Conservation (phyloP, 2,113 vertebrate genomes). For the Eptatretus burgeri region DNA sequence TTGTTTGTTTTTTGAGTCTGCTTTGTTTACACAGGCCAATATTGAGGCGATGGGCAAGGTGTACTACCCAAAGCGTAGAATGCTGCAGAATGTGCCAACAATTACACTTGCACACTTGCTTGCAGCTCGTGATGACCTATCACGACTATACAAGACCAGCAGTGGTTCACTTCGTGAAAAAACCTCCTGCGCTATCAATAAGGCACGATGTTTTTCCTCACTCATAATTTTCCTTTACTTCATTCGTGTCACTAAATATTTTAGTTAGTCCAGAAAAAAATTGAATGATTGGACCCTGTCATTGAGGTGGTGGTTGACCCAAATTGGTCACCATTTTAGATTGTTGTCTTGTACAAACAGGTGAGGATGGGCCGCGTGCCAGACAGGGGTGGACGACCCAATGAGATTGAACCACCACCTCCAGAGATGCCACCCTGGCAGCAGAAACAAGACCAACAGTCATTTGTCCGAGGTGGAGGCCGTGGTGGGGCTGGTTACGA, state of each 20-base stretch:
- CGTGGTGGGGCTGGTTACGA: slow-evolving; percentile 19
- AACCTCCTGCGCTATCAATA: slow-evolving; percentile 26
- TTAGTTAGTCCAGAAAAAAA: no score
- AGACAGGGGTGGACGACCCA: slow-evolving; percentile 73
- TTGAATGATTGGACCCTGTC: no score
- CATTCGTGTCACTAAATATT: slow-evolving; percentile 3
- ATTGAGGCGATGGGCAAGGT: slow-evolving; percentile 13
- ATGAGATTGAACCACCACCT: slow-evolving; percentile 77
- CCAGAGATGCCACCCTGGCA: slow-evolving; percentile 97
- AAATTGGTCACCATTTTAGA: no score
- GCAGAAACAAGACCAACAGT: slow-evolving; percentile 42
- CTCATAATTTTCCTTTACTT: slow-evolving; percentile 7
- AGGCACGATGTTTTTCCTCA: slow-evolving; percentile 17
- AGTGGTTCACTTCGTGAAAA: slow-evolving; percentile 16
- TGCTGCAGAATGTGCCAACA: slow-evolving; percentile 9
- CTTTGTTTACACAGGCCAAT: slow-evolving; percentile 10
- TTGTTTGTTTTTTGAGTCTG: no score
- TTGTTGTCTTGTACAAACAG: slow-evolving; percentile 23
- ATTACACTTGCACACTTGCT: slow-evolving; percentile 27
- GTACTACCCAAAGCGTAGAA: slow-evolving; percentile 13
- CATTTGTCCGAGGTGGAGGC: slow-evolving; percentile 18
- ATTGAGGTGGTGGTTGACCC: no score
- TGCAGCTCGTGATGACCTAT: slow-evolving; percentile 33
- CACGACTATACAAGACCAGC: slow-evolving; percentile 19
- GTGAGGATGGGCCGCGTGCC: slow-evolving; percentile 59